Base-by-base conservation (phyloP, 2,113 vertebrate genomes). In the Vanacampus margaritifer region DNA sequence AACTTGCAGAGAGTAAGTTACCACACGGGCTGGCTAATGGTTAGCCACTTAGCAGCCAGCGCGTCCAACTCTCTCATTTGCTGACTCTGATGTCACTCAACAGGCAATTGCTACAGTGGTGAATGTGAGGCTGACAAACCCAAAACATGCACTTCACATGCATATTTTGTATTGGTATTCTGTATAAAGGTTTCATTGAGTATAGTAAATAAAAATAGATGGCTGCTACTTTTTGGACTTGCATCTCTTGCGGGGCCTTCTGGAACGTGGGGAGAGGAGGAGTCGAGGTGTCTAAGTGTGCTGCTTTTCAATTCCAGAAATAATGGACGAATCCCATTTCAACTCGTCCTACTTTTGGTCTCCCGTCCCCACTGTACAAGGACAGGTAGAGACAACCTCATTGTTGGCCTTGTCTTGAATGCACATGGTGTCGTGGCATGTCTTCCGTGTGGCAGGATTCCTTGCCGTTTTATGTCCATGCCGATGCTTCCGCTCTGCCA, bases 321-420 rank as follows among this genome's bases (percentile, higher is more conserved):
- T 94, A 94, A 98, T 98, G 96, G 96, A 98, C 94, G 96, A 98
- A 93, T 98, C 96, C 95, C 96, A 97, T 92, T 98, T 98, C 93
- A 98, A 96, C 94, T 98, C 95, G 90, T 96, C 96, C 65, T 98
- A 98, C 94, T 98, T 98, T 94, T 98, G 96, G 96, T 96, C 95
- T 92, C 95, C 95, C 82, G 94, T 98, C 87, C 95, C 96, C 87
- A 98, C 96, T 57, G 95, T 98, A 86, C 96, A 97, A 87, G 96
- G 96, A 94, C 96, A 98, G 94, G 95, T 98, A 93, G 91, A 90
- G 71, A 69, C 83, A 79, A 86, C 57, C 86, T 91, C 86, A 88
- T 89, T 89, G 84, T 89, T 89, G 84, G 84, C 86, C 76, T 78
- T 89, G 83, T 87, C 84, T 89, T 89, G 67, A 88, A 89, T 86